Evolutionary conservation across 2,888 invertebrate genomes (phyloP), one percentile per base, ranked within the genome.

Genomic region (Oxystoma pomonae): DNA sequence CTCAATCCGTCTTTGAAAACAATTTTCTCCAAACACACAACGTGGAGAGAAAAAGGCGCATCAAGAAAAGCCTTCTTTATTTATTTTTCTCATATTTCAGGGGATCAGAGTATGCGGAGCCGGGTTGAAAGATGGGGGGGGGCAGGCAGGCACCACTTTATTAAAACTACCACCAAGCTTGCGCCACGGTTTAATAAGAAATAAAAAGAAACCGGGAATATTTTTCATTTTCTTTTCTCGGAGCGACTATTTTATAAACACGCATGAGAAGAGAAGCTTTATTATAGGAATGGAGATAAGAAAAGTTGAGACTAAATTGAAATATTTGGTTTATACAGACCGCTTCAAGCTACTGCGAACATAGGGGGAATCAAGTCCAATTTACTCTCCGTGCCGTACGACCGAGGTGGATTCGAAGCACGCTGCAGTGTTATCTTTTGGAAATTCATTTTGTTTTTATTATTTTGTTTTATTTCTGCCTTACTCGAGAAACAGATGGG

Each of bases 41-140:
- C 12, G 12, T 35, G 12, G 3, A 35, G 12, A 35, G 35, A 35
- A 35, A 35, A 12, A 3, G 35, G 35, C 35, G 35, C 35, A 35
- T 35, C 35, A 35, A 35, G 35, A 35, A 64, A 66, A 67, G 67
- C 65, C 65, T 65, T 65, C 63, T 65, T 67, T 67, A 67, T 67
- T 67, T 67, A 67, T 67, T 67, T 65, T 59, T 65, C 63, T 63
- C 60, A 67, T 67, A 67, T 65, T 67, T 67, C 64, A 67, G 63
- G 21, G 67, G 67, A 65, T 67, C 67, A 67, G 65, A 65, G 63
- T 61, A 51, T 59, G 16, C 53, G 16, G n/a, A 16, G 7, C 5
- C n/a, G 53, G 53, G 35, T 3, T 35, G 35, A 12, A 12, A 35
- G 35, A 12, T 3, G 35, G 35, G 3, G 35, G 35, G 5, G 3